A percentile compares a stretch with the other conserved stretches of the same genome.
These are phyloP conservation scores for Lysiphlebus fabarum DNA, from an alignment of 1,140 invertebrate genomes.

Conservation along the genomic window DNA sequence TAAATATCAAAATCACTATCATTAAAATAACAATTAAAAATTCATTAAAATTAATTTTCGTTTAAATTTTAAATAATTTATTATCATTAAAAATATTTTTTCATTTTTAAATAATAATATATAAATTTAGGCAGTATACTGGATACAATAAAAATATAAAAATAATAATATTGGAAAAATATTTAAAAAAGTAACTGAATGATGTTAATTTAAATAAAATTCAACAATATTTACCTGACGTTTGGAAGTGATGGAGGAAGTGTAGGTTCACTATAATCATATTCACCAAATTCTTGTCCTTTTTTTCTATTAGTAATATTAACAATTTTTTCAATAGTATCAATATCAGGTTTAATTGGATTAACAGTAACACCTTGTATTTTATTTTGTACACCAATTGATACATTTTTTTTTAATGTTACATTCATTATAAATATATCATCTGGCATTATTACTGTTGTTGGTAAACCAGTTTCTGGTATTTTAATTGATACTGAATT, in stretches of 20 bases:
- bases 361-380: conserved; percentile 43
- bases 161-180: too few relatives aligned
- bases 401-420: conserved; percentile 50
- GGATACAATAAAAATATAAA: too few relatives aligned
- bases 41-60: too few relatives aligned
- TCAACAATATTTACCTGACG: conserved; percentile 60
- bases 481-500: conserved; percentile 12
- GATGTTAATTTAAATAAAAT: too few relatives aligned
- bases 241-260: conserved; percentile 73
- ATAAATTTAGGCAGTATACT: too few relatives aligned
- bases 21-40: too few relatives aligned
- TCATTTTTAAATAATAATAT: too few relatives aligned
- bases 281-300: conserved; percentile 52
- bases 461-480: conserved; percentile 32
- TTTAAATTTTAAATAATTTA: too few relatives aligned
- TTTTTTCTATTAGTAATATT: conserved; percentile 51
- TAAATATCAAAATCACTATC: too few relatives aligned
- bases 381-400: conserved; percentile 41
- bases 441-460: conserved; percentile 40
- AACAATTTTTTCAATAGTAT: conserved; percentile 44
- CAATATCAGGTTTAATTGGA: conserved; percentile 42
- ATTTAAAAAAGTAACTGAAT: too few relatives aligned
- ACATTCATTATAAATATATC: conserved; percentile 50
- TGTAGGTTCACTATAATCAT: conserved; percentile 66
- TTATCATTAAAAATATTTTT: too few relatives aligned